phyloP scores from a whole-genome alignment of 2,113 vertebrate species.

The Nesogale talazaci region DNA sequence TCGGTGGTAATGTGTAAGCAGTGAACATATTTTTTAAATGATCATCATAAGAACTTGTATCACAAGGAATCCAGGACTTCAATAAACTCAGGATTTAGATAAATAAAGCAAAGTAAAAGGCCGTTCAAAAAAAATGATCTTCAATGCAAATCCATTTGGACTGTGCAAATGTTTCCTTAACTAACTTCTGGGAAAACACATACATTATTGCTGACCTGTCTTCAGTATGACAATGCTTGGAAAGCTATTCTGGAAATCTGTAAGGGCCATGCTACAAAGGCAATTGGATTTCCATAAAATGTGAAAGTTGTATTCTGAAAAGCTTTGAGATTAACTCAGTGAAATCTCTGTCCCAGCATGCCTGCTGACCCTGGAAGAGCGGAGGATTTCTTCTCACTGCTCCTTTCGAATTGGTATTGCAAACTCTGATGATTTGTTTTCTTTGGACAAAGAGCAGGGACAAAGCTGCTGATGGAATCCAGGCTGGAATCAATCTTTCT shows the following conservation, averaged over 20 bases:
- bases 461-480: neutral
- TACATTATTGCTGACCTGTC: neutral
- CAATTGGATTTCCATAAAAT: neutral
- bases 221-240: neutral
- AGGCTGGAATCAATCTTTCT: neutral
- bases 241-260: neutral
- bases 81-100: too few relatives aligned
- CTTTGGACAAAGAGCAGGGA: neutral
- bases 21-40: neutral
- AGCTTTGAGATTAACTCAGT: neutral
- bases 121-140: slow-evolving; percentile 13
- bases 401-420: slow-evolving; percentile 1
- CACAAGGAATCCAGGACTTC: too few relatives aligned
- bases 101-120: too few relatives aligned
- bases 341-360: neutral
- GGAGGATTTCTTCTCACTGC: slow-evolving; percentile 24
- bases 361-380: too few relatives aligned
- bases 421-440: neutral
- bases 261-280: neutral
- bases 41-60: too few relatives aligned
- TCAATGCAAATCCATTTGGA: neutral
- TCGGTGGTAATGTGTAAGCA: neutral
- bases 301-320: neutral
- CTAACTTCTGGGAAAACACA: neutral
- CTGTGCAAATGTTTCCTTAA: neutral